A percentile compares a stretch with the other conserved stretches of the same genome.
Evolutionary conservation across 2,113 vertebrate species (phyloP).

Genomic region (Mustela nigripes): DNA sequence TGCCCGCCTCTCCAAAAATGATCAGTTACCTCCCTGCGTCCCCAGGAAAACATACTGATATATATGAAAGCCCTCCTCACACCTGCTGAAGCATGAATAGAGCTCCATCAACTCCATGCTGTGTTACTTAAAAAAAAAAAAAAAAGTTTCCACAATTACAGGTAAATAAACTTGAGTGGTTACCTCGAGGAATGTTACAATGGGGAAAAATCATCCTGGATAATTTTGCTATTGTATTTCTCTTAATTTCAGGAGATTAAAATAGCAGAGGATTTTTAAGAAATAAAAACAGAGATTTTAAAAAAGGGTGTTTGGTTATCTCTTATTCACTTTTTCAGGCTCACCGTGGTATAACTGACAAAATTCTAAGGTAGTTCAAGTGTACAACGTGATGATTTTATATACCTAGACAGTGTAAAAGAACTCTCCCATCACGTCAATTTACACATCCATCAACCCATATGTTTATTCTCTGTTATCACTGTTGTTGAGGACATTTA

Average conservation of each 20-base stretch:
- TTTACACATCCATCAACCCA: neutral
- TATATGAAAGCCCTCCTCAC: neutral
- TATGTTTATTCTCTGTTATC: neutral
- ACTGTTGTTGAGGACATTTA: neutral
- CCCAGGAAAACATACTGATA: neutral
- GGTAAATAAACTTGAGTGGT: neutral
- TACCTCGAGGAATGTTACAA: neutral
- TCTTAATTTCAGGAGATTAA: slow-evolving; percentile 2
- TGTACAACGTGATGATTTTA: neutral
- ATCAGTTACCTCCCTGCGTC: neutral
- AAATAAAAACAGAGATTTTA: neutral
- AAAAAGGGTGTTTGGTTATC: neutral
- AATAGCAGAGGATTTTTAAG: neutral
- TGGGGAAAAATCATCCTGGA: neutral
- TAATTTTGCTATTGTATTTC: neutral
- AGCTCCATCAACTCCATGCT: neutral
- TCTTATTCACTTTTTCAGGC: slow-evolving; percentile 1
- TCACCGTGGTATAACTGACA: neutral
- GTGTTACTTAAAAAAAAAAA: neutral
- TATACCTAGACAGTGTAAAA: neutral
- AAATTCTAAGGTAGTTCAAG: neutral
- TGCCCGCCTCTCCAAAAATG: neutral
- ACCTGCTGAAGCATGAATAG: neutral
- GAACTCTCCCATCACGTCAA: neutral
- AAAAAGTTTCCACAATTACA: neutral